Base-by-base conservation (phyloP, 1,140 invertebrate species). In the Leguminivora glycinivorella region DNA sequence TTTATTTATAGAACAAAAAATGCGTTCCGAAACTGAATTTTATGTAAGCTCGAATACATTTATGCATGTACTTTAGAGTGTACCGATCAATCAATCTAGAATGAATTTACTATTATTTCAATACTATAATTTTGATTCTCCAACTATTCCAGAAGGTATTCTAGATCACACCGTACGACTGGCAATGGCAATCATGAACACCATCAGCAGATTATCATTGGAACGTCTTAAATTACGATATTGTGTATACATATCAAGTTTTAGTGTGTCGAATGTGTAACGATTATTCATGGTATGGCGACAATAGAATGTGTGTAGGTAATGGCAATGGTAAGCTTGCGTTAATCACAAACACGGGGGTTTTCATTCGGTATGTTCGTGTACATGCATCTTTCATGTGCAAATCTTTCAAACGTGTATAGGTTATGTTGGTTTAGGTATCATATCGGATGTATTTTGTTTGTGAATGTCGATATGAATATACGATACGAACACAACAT, bases 301-400 rank as follows among this genome's bases (percentile, higher is more conserved):
- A 63, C 25, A n/a, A 24, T 52, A 52, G 29, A 63, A 63, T 63
- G 58, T 63, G 58, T 26, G 1, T 63, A 29, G 58, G 25, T 63
- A 60, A 60, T 29, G 58, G 26, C 25, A 26, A 34, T 17, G 58
- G 29, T 63, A 25, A 60, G 29, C 25, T 25, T 60, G 58, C 58
- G 58, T 63, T 63, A 63, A 29, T 34, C 58, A 63, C 58, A 26
- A 60, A 31, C 56, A 63, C 58, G 31, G 58, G 58, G 58, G 29
- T 60, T 14, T 17, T 63, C 56, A 34, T 63, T 63, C 26, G 19
- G n/a, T 14, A 58, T 26, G 10, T 6, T 52, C 7, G n/a, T 29
- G 25, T 34, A 34, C 58, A 63, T 34, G 58, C 58, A 17, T 63
- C 17, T 63, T 14, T 29, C 58, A 26, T 63, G 26, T 63, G 58